Conservation (phyloP, 2,797 vertebrate genomes). For the Leuciscus waleckii region DNA sequence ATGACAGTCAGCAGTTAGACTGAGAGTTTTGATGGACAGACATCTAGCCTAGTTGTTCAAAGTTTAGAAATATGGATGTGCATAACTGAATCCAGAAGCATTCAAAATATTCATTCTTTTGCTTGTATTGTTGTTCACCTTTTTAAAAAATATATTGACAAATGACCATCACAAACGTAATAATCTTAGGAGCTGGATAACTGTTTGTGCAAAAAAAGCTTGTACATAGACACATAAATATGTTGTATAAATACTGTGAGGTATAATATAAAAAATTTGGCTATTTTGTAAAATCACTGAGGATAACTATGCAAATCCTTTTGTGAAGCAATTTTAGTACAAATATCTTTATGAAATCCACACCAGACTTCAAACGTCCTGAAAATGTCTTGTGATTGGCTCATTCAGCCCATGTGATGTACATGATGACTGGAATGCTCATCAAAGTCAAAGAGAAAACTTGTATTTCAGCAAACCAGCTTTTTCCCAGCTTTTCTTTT, state of each 20-base stretch:
- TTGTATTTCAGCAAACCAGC: conserved; percentile 15
- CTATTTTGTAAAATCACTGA: conserved; percentile 43
- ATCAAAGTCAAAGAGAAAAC: conserved; percentile 36
- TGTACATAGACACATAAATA: conserved; percentile 53
- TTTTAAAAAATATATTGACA: conserved; percentile 41
- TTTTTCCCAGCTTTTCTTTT: conserved; percentile 9
- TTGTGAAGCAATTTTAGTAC: conserved; percentile 12
- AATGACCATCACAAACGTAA: conserved; percentile 41
- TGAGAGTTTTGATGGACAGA: conserved; percentile 68
- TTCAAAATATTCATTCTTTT: background rate
- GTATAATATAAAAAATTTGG: conserved; percentile 40
- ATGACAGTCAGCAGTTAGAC: conserved; percentile 69
- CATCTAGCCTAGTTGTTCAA: conserved; percentile 2
- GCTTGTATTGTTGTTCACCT: conserved; percentile 8
- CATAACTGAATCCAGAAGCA: background rate
- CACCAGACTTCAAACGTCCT: conserved; percentile 8
- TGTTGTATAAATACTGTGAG: conserved; percentile 53
- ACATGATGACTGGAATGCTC: conserved; percentile 71
- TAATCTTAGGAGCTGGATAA: conserved; percentile 30
- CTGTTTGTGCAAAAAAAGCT: conserved; percentile 53
- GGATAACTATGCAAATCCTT: conserved; percentile 22
- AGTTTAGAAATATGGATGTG: background rate
- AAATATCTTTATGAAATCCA: conserved; percentile 15
- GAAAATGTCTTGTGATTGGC: conserved; percentile 15
- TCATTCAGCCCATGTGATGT: conserved; percentile 56